Conservation (phyloP, 2,113 vertebrate genomes). For the Tretioscincus oriximinensis region DNA sequence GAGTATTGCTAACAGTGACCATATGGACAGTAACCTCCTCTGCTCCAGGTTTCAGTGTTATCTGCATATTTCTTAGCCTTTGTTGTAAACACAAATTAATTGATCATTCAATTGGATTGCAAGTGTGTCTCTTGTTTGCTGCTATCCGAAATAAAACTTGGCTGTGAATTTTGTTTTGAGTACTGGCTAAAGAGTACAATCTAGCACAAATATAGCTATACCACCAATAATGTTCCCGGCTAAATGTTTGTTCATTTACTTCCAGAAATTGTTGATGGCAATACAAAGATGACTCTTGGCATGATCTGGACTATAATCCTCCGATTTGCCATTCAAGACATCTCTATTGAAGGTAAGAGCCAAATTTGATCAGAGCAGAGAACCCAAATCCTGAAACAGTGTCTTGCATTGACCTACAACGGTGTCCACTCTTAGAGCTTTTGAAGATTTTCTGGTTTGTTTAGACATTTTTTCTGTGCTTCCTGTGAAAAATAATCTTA, state of each 20-base stretch:
- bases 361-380: rapidly evolving
- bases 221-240: too few species aligned
- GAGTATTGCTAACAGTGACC: too few species aligned
- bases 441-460: background rate
- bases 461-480: background rate
- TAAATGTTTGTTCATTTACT: background rate
- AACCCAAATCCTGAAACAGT: background rate
- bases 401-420: background rate
- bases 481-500: too few species aligned
- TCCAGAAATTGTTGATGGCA: constrained; percentile 94
- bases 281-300: constrained; percentile 93
- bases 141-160: too few species aligned
- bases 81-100: too few species aligned
- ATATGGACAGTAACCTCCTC: too few species aligned
- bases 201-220: background rate
- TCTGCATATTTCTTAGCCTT: too few species aligned
- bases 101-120: too few species aligned
- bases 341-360: constrained; percentile 90
- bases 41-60: too few species aligned
- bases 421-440: background rate
- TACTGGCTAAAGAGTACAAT: too few species aligned
- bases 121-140: too few species aligned
- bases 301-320: constrained; percentile 99
- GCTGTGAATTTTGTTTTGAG: too few species aligned
- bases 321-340: constrained; percentile 95